Evolutionary conservation across 2,113 vertebrate genomes (phyloP).

Genomic region (Maylandia zebra): DNA sequence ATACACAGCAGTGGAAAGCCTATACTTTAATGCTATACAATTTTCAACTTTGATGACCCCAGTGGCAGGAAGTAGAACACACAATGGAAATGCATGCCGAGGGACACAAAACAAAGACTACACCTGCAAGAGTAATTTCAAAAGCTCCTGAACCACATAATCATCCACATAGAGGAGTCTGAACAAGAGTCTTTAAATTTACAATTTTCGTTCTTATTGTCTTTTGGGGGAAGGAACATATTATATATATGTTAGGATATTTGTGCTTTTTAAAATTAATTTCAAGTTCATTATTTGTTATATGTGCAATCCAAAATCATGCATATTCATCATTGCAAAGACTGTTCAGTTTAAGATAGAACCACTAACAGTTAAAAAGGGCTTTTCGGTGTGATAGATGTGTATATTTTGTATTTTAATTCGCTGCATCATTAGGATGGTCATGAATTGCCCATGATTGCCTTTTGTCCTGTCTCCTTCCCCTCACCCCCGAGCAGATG

Average conservation of each 20-base stretch:
- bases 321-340: neutral
- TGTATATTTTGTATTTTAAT: neutral
- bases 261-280: neutral
- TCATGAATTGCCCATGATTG: neutral
- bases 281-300: neutral
- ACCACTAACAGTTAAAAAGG: neutral
- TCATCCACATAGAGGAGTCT: neutral
- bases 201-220: fast-evolving
- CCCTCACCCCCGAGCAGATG: neutral
- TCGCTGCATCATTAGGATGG: neutral
- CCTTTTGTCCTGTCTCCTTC: neutral
- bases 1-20: neutral
- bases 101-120: neutral
- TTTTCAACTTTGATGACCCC: neutral
- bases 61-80: neutral
- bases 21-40: neutral
- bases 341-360: neutral
- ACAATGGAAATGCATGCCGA: neutral
- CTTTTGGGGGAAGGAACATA: neutral
- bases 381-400: neutral
- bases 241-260: neutral
- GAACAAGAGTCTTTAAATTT: neutral
- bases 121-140: neutral
- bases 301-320: neutral
- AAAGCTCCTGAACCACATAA: neutral